phyloP scores from a whole-genome alignment of 2,113 vertebrate genomes.

The Myotis brandtii region DNA sequence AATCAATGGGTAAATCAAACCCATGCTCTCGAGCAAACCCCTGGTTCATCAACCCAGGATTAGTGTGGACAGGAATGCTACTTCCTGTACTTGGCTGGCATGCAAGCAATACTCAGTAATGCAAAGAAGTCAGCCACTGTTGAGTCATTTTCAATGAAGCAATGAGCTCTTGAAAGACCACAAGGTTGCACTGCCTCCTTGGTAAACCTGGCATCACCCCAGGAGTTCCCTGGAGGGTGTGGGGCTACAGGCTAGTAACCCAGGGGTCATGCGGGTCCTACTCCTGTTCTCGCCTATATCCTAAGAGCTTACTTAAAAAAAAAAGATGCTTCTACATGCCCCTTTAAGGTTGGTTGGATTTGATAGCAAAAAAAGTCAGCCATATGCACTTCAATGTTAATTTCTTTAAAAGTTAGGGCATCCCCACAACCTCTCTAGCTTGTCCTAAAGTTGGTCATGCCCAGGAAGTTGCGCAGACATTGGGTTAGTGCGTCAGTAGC shows the following conservation, averaged over 20 bases:
- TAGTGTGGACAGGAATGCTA: background rate
- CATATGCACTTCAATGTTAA: background rate
- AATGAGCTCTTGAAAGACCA: background rate
- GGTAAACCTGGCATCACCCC: background rate
- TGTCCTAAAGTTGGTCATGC: background rate
- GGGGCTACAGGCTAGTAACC: background rate
- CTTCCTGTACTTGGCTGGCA: background rate
- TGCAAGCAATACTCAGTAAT: background rate
- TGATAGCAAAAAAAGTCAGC: background rate
- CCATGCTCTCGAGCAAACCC: background rate
- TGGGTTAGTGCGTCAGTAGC: background rate
- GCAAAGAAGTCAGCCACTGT: background rate
- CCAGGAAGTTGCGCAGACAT: background rate
- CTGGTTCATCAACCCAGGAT: background rate
- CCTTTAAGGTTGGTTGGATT: background rate
- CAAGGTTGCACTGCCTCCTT: background rate
- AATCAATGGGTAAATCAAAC: background rate
- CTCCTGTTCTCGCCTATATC: background rate
- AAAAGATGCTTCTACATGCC: background rate
- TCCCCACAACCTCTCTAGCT: background rate
- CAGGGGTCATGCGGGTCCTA: background rate
- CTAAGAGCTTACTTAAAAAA: background rate
- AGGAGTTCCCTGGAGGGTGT: background rate
- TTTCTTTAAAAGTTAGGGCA: background rate
- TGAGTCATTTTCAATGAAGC: background rate